Conservation (phyloP, 2,113 vertebrate genomes). For the Anser cygnoides region DNA sequence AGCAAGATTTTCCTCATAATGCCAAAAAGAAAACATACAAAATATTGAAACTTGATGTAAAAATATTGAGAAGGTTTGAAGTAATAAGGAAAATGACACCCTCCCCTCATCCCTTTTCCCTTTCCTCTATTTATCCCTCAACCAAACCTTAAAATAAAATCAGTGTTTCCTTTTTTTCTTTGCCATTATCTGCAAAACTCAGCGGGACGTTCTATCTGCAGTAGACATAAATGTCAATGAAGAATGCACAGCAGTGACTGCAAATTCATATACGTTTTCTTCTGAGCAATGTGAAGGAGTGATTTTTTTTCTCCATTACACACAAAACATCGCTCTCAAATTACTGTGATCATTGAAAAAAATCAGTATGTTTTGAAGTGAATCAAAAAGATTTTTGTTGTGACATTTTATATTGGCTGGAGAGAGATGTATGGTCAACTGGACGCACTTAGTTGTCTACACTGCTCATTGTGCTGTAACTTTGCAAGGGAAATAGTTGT, state of each 20-base stretch:
- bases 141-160: neutral
- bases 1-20: neutral
- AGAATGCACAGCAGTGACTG: neutral
- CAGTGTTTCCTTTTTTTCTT: neutral
- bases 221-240: neutral
- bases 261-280: conserved; percentile 8
- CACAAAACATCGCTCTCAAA: neutral
- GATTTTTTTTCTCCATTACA: neutral
- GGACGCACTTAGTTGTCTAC: neutral
- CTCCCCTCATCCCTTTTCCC: neutral
- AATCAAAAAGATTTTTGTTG: neutral
- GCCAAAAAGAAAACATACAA: neutral
- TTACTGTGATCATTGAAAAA: neutral
- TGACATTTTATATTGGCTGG: neutral
- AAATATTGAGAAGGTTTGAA: neutral
- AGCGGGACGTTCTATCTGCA: neutral
- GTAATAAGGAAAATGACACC: neutral
- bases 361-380: neutral
- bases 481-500: neutral
- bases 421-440: neutral
- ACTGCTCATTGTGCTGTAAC: neutral
- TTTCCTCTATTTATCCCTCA: neutral
- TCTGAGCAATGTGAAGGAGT: neutral
- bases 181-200: neutral
- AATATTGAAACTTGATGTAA: neutral